Base-by-base conservation (phyloP, 2,797 vertebrate genomes). In the Sphenopsis melanotis region DNA sequence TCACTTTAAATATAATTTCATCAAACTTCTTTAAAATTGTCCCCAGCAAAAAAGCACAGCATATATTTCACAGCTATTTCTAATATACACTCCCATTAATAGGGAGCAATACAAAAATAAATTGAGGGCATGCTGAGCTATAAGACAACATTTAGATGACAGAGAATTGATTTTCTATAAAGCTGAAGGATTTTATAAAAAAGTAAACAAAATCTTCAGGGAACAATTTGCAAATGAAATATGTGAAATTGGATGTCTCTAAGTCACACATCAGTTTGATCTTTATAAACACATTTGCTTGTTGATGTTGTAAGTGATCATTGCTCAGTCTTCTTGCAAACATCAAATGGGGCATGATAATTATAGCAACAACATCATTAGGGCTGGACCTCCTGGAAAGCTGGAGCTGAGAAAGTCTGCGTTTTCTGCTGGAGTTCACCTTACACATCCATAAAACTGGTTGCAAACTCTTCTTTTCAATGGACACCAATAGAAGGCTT, bases 111-210 rank as follows among this genome's bases (percentile, higher is more conserved):
- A 71, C 26, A 61, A 95, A 95, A 97, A 94, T 92, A 97, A 96
- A 94, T 69, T 94, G 92, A 93, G 64, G 83, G 84, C 82, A 94
- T 92, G 72, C 60, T 83, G 89, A 97, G 80, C 68, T 93, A 46
- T 91, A 93, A 95, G 77, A 93, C 79, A 97, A 87, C 86, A 94
- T 95, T 95, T 91, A 93, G 81, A 95, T 93, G 85, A 80, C 84
- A 94, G 32, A 83, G 27, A 87, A 98, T 97, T 96, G 95, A 97
- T 97, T 98, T 96, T 94, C 94, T 91, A 87, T 94, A 88, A 93
- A 89, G 60, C 36, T 76, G 59, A 93, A 77, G 60, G 61, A 66
- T 91, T 96, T 97, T 63, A 93, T 95, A 53, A 96, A 95, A 85
- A 83, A 90, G 50, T 60, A 95, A 96, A 94, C 80, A 89, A 95